Evolutionary conservation across 1,140 invertebrate genomes (phyloP).

Genomic region (Drosophila dunni): DNA sequence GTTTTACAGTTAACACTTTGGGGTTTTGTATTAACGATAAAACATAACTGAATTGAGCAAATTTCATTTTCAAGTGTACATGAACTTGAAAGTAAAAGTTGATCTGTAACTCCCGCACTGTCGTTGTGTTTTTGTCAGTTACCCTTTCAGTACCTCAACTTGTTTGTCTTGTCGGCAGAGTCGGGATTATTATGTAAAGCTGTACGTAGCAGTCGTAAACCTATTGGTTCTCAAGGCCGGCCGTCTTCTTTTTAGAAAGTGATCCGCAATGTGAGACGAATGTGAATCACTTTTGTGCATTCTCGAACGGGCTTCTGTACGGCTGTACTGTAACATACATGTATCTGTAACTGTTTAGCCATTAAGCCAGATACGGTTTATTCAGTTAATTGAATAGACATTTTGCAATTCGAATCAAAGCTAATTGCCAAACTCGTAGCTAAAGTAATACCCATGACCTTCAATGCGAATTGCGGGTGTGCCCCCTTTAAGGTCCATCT

Average conservation of each 20-base stretch:
- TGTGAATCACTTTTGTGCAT: slow-evolving; percentile 36
- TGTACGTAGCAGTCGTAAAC: slow-evolving; percentile 42
- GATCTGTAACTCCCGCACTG: slow-evolving; percentile 49
- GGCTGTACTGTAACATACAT: not conserved
- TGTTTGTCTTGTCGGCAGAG: not conserved
- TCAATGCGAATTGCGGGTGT: slow-evolving; percentile 37
- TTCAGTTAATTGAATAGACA: slow-evolving; percentile 10
- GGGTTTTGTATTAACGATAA: not conserved
- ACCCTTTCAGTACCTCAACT: too few species aligned
- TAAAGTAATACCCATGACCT: slow-evolving; percentile 35
- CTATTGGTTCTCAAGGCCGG: slow-evolving; percentile 61
- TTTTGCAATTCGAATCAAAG: slow-evolving; percentile 2
- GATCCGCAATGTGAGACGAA: slow-evolving; percentile 25
- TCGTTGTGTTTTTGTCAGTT: not conserved
- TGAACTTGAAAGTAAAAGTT: slow-evolving; percentile 69
- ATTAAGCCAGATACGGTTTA: slow-evolving; percentile 8
- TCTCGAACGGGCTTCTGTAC: slow-evolving; percentile 22
- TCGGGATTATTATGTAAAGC: slow-evolving; percentile 68
- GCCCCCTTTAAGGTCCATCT: not conserved
- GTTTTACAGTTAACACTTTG: not conserved
- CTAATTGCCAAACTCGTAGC: slow-evolving; percentile 14
- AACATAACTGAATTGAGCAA: not conserved
- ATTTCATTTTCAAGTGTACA: slow-evolving; percentile 13
- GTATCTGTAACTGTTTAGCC: not conserved
- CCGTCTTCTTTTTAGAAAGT: slow-evolving; percentile 67